phyloP scores from a whole-genome alignment of 2,113 vertebrate species.

The Neolamprologus cancellatus region DNA sequence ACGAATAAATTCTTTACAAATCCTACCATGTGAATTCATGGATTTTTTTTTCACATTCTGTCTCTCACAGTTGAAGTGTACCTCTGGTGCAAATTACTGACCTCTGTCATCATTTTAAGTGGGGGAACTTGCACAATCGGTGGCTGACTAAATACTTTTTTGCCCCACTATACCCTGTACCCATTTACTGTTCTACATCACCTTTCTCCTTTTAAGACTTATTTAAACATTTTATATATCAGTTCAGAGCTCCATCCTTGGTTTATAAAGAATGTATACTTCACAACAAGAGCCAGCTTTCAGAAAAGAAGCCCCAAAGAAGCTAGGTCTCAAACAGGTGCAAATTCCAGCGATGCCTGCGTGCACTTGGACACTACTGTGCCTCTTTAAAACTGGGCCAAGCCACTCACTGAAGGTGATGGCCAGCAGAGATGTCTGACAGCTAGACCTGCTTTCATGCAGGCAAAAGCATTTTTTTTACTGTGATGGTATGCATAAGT shows the following conservation, averaged over 20 bases:
- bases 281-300: background rate
- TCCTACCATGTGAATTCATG: too few relatives aligned
- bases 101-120: too few relatives aligned
- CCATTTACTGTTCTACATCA: background rate
- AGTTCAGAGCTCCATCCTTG: background rate
- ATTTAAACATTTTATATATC: background rate
- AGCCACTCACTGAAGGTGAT: constrained; percentile 15
- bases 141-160: too few relatives aligned
- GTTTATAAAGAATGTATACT: constrained; percentile 9
- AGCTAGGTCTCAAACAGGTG: constrained; percentile 63
- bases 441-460: constrained; percentile 31
- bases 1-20: too few relatives aligned
- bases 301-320: constrained; percentile 11
- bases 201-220: background rate
- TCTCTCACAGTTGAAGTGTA: too few relatives aligned
- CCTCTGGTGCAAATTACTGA: too few relatives aligned
- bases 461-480: background rate
- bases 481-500: background rate
- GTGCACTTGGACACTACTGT: constrained; percentile 28
- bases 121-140: too few relatives aligned
- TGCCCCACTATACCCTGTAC: background rate
- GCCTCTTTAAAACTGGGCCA: constrained; percentile 34
- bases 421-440: constrained; percentile 32
- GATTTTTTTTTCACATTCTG: too few relatives aligned
- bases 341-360: constrained; percentile 72